Evolutionary conservation across 2,797 vertebrate genomes (phyloP), one percentile per base, ranked within the genome.

Genomic region (Podarcis lilfordi): DNA sequence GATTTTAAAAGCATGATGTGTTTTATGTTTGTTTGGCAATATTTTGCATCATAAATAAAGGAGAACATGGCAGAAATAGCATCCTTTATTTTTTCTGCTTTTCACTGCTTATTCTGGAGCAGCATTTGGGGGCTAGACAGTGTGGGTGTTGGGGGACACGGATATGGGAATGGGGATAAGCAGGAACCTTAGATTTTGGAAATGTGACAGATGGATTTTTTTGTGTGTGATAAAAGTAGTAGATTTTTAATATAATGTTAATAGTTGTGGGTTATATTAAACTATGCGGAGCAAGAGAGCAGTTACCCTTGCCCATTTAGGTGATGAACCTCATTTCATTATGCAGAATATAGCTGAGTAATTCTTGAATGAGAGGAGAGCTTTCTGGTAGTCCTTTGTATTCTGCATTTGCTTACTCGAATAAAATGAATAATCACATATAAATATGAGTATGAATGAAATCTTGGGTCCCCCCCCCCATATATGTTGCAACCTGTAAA

Each of bases 41-140:
- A 93, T 82, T 87, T 64, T 87, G 21, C 35, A 61, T 43, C 90
- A 89, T 92, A 91, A 93, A 91, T 94, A 92, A 93, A 93, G 89
- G 86, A 91, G 91, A 93, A 92, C 88, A 92, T 95, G 94, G 93
- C 82, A 91, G 87, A 84, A 93, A 83, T 80, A 91, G 91, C 91
- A 21, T 55, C 88, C 91, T 94, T 93, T 95, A 87, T 82, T 92
- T 94, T 95, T 94, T 64, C 21, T 91, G 8, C 91, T 93, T 91
- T 84, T 85, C 21, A 94, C 25, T 35, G 3, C n/a, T 81, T 66
- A 15, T 81, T 81, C 32, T 43, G 3, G 80, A 68, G 61, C 11
- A 43, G 1, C 29, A 64, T 35, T 27, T 71, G n/a, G 85, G n/a
- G n/a, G 21, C 32, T 43, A 29, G 45, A 10, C 8, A 55, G 8